Evolutionary conservation across 1,140 invertebrate species (phyloP), one percentile per base, ranked within the genome.

Genomic region (Tetramorium simillimum): DNA sequence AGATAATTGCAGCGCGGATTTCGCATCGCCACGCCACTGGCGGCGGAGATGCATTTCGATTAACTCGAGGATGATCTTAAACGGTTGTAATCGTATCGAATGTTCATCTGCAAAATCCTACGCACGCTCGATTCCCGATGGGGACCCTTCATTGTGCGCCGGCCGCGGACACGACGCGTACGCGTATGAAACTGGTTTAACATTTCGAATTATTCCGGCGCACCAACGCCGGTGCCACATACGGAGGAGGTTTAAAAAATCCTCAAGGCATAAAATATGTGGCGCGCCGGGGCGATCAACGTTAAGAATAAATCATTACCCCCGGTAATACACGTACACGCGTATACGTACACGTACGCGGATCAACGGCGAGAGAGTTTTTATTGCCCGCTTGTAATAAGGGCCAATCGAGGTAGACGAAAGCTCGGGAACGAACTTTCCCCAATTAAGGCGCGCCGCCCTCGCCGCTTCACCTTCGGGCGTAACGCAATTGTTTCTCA

Each of bases 151-250:
- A 69, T 80, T 69, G 87, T 80, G 60, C 14, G 10, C 70, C 70
- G 43, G 18, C 16, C 43, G 82, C 5, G 81, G 40, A 33, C 51
- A 49, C 70, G n/a, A 65, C 46, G 51, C 51, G 67, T 77, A 69
- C 37, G 77, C 70, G 43, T 51, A 86, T 81, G 69, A 89, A 89
- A 90, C 89, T 89, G 89, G 89, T 90, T 90, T 90, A 89, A 69
- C 77, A 89, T 87, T 90, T 89, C 67, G 85, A 90, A 89, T 89
- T 90, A 90, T 90, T 89, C 87, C 49, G 91, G 76, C 53, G 88
- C 73, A 56, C 85, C 86, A 28, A 62, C 16, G 37, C n/a, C n/a
- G 63, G 51, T 77, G 88, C 65, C 75, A 56, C 77, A 87, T 67
- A 69, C 60, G 69, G 58, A 73, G 87, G 86, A 67, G 67, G 87